Evolutionary conservation across 2,888 invertebrate species (phyloP), one percentile per base, ranked within the genome.

Genomic region (Chloromyia formosa): DNA sequence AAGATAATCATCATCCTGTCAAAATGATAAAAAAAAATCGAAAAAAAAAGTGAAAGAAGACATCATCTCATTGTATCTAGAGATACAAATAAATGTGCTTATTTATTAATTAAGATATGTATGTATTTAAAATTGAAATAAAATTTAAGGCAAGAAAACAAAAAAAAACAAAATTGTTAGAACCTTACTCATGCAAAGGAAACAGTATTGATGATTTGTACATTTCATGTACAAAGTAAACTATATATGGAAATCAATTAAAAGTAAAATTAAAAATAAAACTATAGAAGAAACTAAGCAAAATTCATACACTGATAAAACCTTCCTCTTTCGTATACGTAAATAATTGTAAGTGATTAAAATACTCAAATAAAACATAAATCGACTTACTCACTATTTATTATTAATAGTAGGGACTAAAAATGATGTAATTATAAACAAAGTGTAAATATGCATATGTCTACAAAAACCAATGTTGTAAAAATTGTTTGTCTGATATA

Each of bases 271-370:
- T 35, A 4, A 35, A 35, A 35, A 4, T 35, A 35, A 7, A 35
- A 7, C 27, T n/a, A n/a, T n/a, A n/a, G n/a, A n/a, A n/a, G n/a
- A 35, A 7, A 4, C 27, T 35, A 4, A 35, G n/a, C n/a, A 35
- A 35, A 35, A 35, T 35, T 35, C 3, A 35, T 35, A 35, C 16
- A 71, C 66, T 66, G 66, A 66, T 22, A 58, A 71, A 58, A 71
- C 71, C 71, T 71, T 71, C 71, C 71, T 71, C 71, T 71, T 71
- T 71, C 71, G 71, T 71, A 71, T 71, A 71, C 71, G 71, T 71
- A 71, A 71, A 56, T 27, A 58, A 66, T 14, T n/a, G n/a, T 66
- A 66, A 40, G 22, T 14, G 22, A 66, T 20, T 22, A 61, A 27
- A 23, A 27, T 61, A 18, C 14, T 12, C 12, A 16, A 61, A 16